Evolutionary conservation across 2,113 vertebrate species (phyloP).

Genomic region (Pachyramphus minor): DNA sequence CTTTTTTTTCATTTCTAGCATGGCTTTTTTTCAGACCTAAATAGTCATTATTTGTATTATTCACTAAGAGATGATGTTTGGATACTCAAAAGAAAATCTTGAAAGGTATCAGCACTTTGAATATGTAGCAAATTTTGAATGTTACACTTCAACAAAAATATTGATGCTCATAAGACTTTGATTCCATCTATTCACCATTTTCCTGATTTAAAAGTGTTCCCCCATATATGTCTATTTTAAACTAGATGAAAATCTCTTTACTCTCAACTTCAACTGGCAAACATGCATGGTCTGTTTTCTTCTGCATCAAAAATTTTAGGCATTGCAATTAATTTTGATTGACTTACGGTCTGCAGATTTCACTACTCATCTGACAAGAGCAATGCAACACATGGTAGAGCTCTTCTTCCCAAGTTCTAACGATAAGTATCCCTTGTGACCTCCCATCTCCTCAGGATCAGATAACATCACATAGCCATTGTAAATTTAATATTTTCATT

Average conservation of each 20-base stretch:
- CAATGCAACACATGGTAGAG: not conserved
- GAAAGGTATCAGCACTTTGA: not conserved
- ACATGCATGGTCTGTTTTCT: not conserved
- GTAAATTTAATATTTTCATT: not conserved
- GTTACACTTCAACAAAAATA: not conserved
- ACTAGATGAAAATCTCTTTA: not conserved
- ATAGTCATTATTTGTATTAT: not conserved
- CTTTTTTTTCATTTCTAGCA: not conserved
- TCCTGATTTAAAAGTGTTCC: not conserved
- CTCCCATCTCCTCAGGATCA: not conserved
- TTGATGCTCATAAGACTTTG: not conserved
- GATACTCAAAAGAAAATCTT: not conserved
- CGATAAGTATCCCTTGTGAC: not conserved
- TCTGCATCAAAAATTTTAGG: not conserved
- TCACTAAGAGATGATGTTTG: not conserved
- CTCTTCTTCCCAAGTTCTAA: not conserved
- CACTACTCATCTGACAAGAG: not conserved
- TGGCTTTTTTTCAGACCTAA: not conserved
- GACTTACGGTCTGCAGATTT: not conserved
- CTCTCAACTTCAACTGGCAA: not conserved
- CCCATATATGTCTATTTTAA: not conserved
- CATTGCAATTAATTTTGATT: not conserved
- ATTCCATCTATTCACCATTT: not conserved
- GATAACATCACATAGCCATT: not conserved
- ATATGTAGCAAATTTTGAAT: accelerated